These are phyloP conservation scores for Drosophila sturtevanti DNA, from an alignment of 1,140 invertebrate genomes.

Conservation along the genomic window DNA sequence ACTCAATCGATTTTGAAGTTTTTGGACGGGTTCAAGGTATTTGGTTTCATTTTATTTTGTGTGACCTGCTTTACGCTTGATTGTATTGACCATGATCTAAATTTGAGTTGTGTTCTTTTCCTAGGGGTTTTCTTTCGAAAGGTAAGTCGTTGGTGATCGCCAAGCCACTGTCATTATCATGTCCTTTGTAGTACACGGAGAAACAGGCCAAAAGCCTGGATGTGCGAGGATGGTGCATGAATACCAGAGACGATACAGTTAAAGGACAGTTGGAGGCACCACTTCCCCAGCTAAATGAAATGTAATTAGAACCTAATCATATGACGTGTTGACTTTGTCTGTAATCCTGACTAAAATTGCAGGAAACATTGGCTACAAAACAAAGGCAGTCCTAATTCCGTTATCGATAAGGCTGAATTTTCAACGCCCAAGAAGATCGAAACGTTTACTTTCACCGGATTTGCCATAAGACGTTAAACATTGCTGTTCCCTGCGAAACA, in stretches of 20 bases:
- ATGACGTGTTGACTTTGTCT: conserved; percentile 6
- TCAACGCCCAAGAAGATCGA: conserved; percentile 53
- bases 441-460: conserved; percentile 41
- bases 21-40: conserved; percentile 85
- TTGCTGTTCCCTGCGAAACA: not conserved
- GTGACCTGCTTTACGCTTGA: conserved; percentile 7
- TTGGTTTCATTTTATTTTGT: not conserved
- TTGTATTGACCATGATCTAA: conserved; percentile 3
- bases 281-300: conserved; percentile 84
- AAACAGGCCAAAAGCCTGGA: conserved; percentile 84
- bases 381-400: conserved; percentile 86
- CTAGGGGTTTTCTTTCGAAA: conserved; percentile 75
- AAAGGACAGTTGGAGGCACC: conserved; percentile 87
- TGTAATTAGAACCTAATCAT: conserved; percentile 83
- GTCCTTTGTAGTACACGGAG: conserved; percentile 85
- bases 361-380: conserved; percentile 72
- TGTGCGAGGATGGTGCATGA: conserved; percentile 89
- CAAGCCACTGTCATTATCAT: not conserved
- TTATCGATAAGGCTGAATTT: conserved; percentile 86
- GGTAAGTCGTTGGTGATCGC: conserved; percentile 39
- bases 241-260: conserved; percentile 87
- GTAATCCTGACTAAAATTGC: conserved; percentile 21
- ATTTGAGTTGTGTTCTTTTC: not conserved
- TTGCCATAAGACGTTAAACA: conserved; percentile 50
- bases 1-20: conserved; percentile 84